These are phyloP conservation scores for Corydoras sp. DNA, from an alignment of 2,113 vertebrate species.

Conservation along the genomic window DNA sequence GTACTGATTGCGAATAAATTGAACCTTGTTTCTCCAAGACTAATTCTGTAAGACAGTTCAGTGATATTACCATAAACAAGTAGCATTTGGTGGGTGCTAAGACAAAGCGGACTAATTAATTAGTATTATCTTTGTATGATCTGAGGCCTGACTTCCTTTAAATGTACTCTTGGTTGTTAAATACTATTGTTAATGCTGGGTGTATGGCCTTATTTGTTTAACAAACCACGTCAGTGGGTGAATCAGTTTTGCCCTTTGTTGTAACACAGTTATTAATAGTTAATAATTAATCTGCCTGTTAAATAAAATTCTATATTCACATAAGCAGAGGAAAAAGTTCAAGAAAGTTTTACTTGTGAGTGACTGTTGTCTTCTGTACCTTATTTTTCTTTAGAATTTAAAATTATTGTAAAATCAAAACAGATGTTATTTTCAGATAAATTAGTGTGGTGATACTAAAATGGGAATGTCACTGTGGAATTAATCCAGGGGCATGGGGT, in stretches of 20 bases:
- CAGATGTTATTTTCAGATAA: too few species aligned
- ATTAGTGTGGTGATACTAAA: too few species aligned
- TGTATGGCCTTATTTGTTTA: slow-evolving; percentile 3
- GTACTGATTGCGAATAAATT: background rate
- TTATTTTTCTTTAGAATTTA: too few species aligned
- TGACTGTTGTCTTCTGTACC: too few species aligned
- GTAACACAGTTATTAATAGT: too few species aligned
- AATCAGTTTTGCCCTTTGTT: too few species aligned
- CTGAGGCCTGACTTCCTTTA: background rate
- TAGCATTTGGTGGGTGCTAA: background rate
- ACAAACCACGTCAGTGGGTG: background rate
- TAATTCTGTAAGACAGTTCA: background rate
- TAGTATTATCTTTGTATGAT: background rate
- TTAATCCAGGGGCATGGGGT: background rate
- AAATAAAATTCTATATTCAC: too few species aligned
- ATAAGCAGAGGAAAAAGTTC: too few species aligned
- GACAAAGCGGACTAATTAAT: background rate
- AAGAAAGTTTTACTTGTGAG: too few species aligned
- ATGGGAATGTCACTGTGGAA: background rate
- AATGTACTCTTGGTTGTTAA: background rate
- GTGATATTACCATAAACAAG: background rate
- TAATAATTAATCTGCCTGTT: too few species aligned
- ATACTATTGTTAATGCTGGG: background rate
- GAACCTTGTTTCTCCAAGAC: slow-evolving; percentile 2
- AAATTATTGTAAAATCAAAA: too few species aligned